Evolutionary conservation across 2,113 vertebrate species (phyloP).

Genomic region (Corvus cornix): DNA sequence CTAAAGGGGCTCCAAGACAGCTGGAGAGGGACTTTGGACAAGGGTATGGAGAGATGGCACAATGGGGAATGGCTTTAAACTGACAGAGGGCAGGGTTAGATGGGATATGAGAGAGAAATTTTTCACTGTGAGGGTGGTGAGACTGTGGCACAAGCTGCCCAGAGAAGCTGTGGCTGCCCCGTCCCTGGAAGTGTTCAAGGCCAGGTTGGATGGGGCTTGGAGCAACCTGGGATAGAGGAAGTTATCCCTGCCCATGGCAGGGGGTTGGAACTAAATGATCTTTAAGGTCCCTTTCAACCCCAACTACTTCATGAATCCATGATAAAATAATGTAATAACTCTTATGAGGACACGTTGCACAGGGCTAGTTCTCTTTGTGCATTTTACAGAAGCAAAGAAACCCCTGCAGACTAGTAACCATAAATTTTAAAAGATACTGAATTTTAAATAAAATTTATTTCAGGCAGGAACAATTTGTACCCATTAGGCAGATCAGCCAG

Average conservation of each 20-base stretch:
- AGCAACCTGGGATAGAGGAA: not conserved
- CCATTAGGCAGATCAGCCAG: slow-evolving; percentile 35
- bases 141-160: not conserved
- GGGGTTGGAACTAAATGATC: not conserved
- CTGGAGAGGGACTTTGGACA: not conserved
- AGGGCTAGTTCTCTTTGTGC: not conserved
- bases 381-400: not conserved
- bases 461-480: slow-evolving; percentile 26
- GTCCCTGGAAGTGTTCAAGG: not conserved
- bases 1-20: not conserved
- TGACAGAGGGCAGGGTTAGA: not conserved
- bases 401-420: not conserved
- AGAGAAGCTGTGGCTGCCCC: not conserved
- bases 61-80: not conserved
- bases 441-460: slow-evolving; percentile 58
- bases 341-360: not conserved
- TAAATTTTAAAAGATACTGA: slow-evolving; percentile 43
- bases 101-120: not conserved
- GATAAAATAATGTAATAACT: not conserved
- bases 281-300: not conserved
- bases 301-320: not conserved
- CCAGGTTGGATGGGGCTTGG: not conserved
- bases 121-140: not conserved
- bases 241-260: not conserved
- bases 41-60: not conserved